Conservation (phyloP, 2,888 invertebrate species). For the Phorcus lineatus region DNA sequence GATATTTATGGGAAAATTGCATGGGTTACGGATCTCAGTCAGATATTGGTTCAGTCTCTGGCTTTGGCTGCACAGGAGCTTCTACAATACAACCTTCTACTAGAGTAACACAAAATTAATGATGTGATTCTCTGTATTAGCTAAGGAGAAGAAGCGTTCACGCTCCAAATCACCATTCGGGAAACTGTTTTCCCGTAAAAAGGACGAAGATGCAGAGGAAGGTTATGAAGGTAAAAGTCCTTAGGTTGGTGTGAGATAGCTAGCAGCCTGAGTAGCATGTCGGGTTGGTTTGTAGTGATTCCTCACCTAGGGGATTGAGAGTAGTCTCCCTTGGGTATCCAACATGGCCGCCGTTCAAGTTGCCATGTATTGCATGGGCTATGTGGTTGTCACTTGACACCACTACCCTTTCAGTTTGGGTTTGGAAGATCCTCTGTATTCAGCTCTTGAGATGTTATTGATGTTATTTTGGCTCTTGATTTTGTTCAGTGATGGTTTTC, state of each 20-base stretch:
- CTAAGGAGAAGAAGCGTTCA: constrained; percentile 84
- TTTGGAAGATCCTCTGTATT: too few species aligned
- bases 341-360: too few species aligned
- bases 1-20: not conserved
- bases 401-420: constrained; percentile 2
- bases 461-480: too few species aligned
- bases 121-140: constrained; percentile 28
- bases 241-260: not conserved
- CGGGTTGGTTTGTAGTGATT: too few species aligned
- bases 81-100: not conserved
- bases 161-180: constrained; percentile 95
- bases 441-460: too few species aligned
- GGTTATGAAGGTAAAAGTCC: constrained; percentile 11
- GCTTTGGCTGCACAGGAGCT: constrained; percentile 2
- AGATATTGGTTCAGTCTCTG: not conserved
- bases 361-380: too few species aligned
- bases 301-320: too few species aligned
- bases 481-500: too few species aligned
- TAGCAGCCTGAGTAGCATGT: constrained; percentile 24
- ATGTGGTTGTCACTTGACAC: not conserved
- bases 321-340: too few species aligned
- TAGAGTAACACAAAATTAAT: not conserved
- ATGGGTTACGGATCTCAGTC: constrained; percentile 1
- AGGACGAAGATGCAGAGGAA: constrained; percentile 33
- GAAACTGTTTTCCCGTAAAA: constrained; percentile 63